Percentiles rank a stretch among this genome's conserved stretches.
Evolutionary conservation across 2,888 invertebrate genomes (phyloP).

Genomic region (Choreutis nemorana): DNA sequence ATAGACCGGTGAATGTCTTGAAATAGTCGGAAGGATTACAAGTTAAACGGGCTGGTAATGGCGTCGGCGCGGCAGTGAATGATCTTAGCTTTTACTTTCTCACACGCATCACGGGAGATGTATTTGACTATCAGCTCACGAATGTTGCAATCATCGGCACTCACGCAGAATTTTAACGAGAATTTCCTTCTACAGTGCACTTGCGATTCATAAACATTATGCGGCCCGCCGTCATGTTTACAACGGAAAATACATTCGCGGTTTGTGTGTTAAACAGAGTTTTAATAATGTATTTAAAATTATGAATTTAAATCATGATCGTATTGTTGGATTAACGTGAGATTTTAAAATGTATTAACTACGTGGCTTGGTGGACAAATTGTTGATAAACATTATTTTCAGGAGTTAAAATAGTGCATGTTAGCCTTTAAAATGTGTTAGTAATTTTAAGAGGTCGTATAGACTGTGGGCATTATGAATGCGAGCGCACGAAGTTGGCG

Average conservation of each 20-base stretch:
- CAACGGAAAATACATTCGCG: conserved; percentile 53
- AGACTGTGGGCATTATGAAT: conserved; percentile 46
- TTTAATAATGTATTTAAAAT: conserved; percentile 42
- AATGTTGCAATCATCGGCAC: conserved; percentile 51
- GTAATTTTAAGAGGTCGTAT: conserved; percentile 43
- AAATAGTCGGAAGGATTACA: not conserved
- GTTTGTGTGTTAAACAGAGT: conserved; percentile 35
- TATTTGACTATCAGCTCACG: conserved; percentile 48
- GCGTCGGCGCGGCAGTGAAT: conserved; percentile 2
- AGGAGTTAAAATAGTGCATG: conserved; percentile 4
- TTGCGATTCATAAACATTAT: conserved; percentile 55
- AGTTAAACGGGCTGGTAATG: not conserved
- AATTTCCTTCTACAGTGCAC: conserved; percentile 51
- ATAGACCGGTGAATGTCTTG: not conserved
- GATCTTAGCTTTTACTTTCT: conserved; percentile 46
- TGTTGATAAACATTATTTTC: too few species aligned
- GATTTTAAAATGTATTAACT: conserved; percentile 17
- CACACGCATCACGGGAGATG: conserved; percentile 51
- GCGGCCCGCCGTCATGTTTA: conserved; percentile 49
- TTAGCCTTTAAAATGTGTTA: conserved; percentile 27
- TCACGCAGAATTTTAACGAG: conserved; percentile 57
- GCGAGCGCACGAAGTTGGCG: conserved; percentile 51
- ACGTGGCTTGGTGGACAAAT: conserved; percentile 13
- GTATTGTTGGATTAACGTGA: conserved; percentile 13
- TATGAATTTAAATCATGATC: conserved; percentile 17